Conservation (phyloP, 2,888 invertebrate species). For the Gymnoscelis rufifasciata region DNA sequence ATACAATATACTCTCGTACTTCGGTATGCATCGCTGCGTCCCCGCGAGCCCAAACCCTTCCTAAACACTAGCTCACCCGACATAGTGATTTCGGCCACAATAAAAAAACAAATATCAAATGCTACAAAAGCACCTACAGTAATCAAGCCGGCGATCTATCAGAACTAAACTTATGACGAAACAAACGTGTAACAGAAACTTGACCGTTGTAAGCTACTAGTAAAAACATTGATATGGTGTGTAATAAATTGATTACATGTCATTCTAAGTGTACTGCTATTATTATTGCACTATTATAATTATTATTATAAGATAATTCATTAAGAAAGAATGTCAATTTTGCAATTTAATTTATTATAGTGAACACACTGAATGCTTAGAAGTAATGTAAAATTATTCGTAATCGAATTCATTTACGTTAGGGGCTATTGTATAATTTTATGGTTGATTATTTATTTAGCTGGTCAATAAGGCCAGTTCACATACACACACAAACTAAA, state of each 20-base stretch:
- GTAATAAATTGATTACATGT: constrained; percentile 25
- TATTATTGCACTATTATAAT: constrained; percentile 19
- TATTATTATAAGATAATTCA: constrained; percentile 16
- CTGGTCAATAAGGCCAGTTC: no score
- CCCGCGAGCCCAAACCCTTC: constrained; percentile 46
- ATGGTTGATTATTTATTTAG: no score
- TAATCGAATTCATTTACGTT: constrained; percentile 7
- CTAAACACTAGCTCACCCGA: constrained; percentile 52
- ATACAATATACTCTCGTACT: constrained; percentile 33
- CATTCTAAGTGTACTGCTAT: constrained; percentile 13
- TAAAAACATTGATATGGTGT: constrained; percentile 35
- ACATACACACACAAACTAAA: no score
- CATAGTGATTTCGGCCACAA: constrained; percentile 65
- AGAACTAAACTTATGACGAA: constrained; percentile 21
- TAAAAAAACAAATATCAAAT: constrained; percentile 48
- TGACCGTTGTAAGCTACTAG: constrained; percentile 34
- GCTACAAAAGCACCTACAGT: constrained; percentile 55
- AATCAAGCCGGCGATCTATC: constrained; percentile 39
- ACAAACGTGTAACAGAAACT: constrained; percentile 30
- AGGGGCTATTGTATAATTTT: no score
- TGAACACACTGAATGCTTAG: constrained; percentile 39
- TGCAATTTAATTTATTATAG: constrained; percentile 8
- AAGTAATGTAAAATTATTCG: constrained; percentile 36
- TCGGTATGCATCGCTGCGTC: constrained; percentile 41
- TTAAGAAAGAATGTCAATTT: constrained; percentile 5